Evolutionary conservation across 2,888 invertebrate genomes (phyloP), one percentile per base, ranked within the genome.

Genomic region (Augiades crinisus): DNA sequence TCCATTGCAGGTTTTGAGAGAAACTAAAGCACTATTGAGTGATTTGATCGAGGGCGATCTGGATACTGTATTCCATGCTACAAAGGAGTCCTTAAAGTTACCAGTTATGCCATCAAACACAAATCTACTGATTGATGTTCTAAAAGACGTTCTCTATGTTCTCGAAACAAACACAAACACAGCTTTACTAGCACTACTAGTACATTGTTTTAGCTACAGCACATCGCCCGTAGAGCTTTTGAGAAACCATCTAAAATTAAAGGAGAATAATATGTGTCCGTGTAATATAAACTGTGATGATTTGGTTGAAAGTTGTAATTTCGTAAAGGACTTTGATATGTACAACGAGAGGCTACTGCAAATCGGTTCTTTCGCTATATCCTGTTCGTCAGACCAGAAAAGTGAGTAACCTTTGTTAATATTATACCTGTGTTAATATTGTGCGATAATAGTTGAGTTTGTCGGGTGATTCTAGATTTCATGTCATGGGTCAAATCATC

Each of bases 351-450:
- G 93, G 61, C 78, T 93, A 41, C 81, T 93, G 77, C 94, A 94
- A 67, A 93, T 94, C 63, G 94, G 93, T 37, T 84, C 92, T 41
- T 94, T 94, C 77, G 93, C 94, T n/a, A 90, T 93, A 36, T 92
- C 93, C 3, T 87, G 86, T 64, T 86, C 86, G 17, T 86, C 82
- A 22, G 87, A 87, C 72, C 75, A 83, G 55, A 75, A 70, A 59
- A 77, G 89, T 88, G 65, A 70, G 85, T 40, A 14, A n/a, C n/a
- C n/a, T n/a, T n/a, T 49, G 38, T 7, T n/a, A 43, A 14, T 22
- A 22, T 24, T 3, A 34, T n/a, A n/a, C n/a, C n/a, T n/a, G n/a
- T n/a, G n/a, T n/a, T n/a, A n/a, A n/a, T n/a, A n/a, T n/a, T n/a
- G n/a, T n/a, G n/a, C n/a, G n/a, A n/a, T n/a, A n/a, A n/a, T n/a